phyloP scores from a whole-genome alignment of 2,888 invertebrate genomes.

The Endotricha flammealis region DNA sequence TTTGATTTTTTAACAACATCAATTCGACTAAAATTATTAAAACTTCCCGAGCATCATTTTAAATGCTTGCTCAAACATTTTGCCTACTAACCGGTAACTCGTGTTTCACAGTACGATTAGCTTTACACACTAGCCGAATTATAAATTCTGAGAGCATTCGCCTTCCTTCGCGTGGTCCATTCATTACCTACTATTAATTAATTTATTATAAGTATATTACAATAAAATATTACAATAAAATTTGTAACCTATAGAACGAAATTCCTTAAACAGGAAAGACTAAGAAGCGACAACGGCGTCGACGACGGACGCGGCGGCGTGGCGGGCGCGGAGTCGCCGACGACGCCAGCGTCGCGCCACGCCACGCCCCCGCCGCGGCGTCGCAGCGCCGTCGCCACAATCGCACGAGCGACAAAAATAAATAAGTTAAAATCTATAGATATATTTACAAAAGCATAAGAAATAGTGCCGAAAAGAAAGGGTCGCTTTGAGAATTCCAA shows the following conservation, averaged over 20 bases:
- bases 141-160: slow-evolving; percentile 70
- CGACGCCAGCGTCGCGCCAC: slow-evolving; percentile 12
- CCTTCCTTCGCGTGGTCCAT: slow-evolving; percentile 69
- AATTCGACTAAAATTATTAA: slow-evolving; percentile 73
- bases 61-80: slow-evolving; percentile 75
- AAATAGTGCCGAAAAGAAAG: slow-evolving; percentile 61
- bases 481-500: slow-evolving; percentile 56
- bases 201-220: slow-evolving; percentile 64
- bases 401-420: slow-evolving; percentile 50
- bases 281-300: slow-evolving; percentile 22
- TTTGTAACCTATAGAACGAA: slow-evolving; percentile 76
- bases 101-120: slow-evolving; percentile 46
- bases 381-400: slow-evolving; percentile 29
- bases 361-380: slow-evolving; percentile 15
- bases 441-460: slow-evolving; percentile 76
- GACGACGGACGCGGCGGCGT: slow-evolving; percentile 23
- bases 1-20: slow-evolving; percentile 76
- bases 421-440: slow-evolving; percentile 69
- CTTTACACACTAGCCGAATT: slow-evolving; percentile 61
- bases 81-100: slow-evolving; percentile 68
- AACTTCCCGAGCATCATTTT: slow-evolving; percentile 68
- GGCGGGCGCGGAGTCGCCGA: no score
- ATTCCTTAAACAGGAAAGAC: slow-evolving; percentile 66
- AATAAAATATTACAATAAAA: slow-evolving; percentile 77
- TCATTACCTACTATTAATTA: slow-evolving; percentile 61